Evolutionary conservation across 2,888 invertebrate genomes (phyloP), one percentile per base, ranked within the genome.

Genomic region (Hemaris fuciformis): DNA sequence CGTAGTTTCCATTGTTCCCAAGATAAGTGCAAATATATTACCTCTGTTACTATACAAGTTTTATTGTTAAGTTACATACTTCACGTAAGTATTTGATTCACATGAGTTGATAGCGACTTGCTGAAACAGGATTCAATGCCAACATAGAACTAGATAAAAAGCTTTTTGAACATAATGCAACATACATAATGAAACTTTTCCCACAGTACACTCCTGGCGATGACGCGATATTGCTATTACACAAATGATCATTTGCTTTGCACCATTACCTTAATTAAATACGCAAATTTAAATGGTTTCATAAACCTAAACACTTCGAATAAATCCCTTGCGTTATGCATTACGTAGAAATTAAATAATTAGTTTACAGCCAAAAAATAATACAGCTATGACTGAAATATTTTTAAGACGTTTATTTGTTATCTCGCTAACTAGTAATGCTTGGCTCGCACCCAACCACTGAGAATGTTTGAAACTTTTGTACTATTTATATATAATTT

Each of bases 221-320:
- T 67, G 66, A 53, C 18, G 42, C 25, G 10, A 59, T 34, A 38
- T 57, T 20, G 22, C 57, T 22, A 38, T 8, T 48, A 34, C 20
- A 48, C 27, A 34, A 31, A 43, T 73, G 69, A 76, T 71, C 81
- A 81, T 81, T 53, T 20, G 78, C 79, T 78, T 82, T 83, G 85
- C 87, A 87, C 85, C 86, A 80, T 84, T 84, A 84, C 83, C 84
- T 81, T 80, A 82, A 68, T 72, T 75, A 76, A 72, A 84, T 73
- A 85, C 75, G 80, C 73, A 77, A 78, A 78, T 79, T 79, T 77
- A 71, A 66, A 74, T 64, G 77, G 77, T 82, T 82, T 79, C 72
- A 76, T 69, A 82, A 84, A 79, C 77, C 77, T 73, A 83, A 78
- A 75, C 67, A 76, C 74, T 63, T 59, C 62, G 68, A 61, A 70